Conservation (phyloP, 2,888 invertebrate genomes). For the Ernsta delagoae region DNA sequence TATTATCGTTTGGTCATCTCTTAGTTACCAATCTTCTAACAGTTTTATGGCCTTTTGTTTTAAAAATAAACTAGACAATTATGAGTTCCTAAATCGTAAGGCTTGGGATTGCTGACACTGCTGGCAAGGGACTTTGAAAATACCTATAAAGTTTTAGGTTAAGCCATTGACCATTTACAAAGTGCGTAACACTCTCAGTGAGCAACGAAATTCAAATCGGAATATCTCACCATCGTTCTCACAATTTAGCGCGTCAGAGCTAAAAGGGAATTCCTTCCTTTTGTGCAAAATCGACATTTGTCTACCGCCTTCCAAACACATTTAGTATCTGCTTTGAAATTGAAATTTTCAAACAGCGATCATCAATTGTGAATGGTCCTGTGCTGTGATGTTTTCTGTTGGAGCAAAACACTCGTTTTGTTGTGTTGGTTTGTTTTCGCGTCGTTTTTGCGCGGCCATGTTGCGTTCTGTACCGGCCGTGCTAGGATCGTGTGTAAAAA, state of each 20-base stretch:
- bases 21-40: no score
- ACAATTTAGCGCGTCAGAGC: constrained; percentile 5
- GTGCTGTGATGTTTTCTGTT: constrained; percentile 18
- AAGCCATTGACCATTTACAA: no score
- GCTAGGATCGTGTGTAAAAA: constrained; percentile 29
- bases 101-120: no score
- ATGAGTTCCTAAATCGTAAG: no score
- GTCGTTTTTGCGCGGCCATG: constrained; percentile 34
- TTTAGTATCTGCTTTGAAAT: constrained; percentile 26
- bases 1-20: no score
- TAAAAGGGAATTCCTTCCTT: constrained; percentile 6
- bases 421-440: constrained; percentile 21
- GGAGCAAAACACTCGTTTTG: constrained; percentile 31
- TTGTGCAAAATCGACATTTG: constrained; percentile 13
- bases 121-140: no score
- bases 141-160: no score
- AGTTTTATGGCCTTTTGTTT: no score
- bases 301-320: neutral
- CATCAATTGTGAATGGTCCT: constrained; percentile 26
- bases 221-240: neutral
- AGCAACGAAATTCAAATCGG: neutral
- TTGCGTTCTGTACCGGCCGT: constrained; percentile 7
- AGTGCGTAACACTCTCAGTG: no score
- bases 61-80: no score
- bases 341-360: constrained; percentile 29